Conservation (phyloP, 2,113 vertebrate species). For the Semicossyphus pulcher region DNA sequence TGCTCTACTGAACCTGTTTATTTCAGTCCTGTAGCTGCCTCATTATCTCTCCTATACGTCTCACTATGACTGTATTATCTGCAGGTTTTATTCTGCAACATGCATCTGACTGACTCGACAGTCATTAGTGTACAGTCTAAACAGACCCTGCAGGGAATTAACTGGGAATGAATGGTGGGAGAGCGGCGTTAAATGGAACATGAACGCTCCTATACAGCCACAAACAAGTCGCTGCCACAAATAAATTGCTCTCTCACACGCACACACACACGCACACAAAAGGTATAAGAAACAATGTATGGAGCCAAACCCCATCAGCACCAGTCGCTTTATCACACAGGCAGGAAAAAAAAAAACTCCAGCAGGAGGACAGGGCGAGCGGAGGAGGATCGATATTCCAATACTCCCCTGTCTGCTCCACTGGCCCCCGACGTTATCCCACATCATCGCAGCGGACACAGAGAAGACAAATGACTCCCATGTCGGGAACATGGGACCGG, state of each 20-base stretch:
- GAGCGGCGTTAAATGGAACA: slow-evolving; percentile 36
- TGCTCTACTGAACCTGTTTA: no score
- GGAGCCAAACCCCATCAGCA: slow-evolving; percentile 61
- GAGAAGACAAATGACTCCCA: slow-evolving; percentile 77
- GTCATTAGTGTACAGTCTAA: slow-evolving; percentile 14
- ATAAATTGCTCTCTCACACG: slow-evolving; percentile 49
- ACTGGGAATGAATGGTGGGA: slow-evolving; percentile 5
- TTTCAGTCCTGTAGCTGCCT: no score
- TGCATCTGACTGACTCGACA: neutral
- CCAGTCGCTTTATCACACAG: slow-evolving; percentile 65
- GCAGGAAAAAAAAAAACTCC: slow-evolving; percentile 37
- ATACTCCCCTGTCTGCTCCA: slow-evolving; percentile 77
- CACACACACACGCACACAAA: slow-evolving; percentile 19
- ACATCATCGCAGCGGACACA: slow-evolving; percentile 72
- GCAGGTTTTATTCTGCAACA: neutral
- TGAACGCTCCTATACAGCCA: slow-evolving; percentile 29
- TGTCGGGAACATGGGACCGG: slow-evolving; percentile 61
- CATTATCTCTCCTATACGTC: no score
- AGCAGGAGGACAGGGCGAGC: slow-evolving; percentile 50
- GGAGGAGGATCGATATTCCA: slow-evolving; percentile 78
- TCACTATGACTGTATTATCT: no score
- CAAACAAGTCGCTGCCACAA: slow-evolving; percentile 42
- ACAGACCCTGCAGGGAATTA: slow-evolving; percentile 14
- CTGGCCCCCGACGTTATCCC: slow-evolving; percentile 74
- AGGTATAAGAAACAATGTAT: slow-evolving; percentile 58